These are phyloP conservation scores for Heptranchias perlo DNA, from an alignment of 2,113 vertebrate genomes.

Conservation along the genomic window DNA sequence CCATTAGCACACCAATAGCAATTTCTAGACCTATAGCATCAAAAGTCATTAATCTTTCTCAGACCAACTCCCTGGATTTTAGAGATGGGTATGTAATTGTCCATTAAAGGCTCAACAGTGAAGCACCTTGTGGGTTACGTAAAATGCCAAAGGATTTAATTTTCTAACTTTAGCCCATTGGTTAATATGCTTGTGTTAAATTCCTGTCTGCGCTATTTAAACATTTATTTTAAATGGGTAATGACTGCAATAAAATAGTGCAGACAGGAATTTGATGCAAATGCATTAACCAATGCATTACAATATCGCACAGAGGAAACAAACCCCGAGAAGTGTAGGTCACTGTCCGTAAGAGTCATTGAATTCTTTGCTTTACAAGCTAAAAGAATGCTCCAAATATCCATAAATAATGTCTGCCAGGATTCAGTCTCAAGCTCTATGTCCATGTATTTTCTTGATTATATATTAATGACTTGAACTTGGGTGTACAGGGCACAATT, in stretches of 20 bases:
- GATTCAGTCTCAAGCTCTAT: background rate
- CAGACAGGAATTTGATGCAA: background rate
- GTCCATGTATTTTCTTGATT: background rate
- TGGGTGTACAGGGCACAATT: no score
- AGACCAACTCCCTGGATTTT: background rate
- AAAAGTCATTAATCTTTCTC: background rate
- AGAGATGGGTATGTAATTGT: background rate
- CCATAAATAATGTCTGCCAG: background rate
- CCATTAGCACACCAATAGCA: background rate
- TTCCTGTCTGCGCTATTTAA: background rate
- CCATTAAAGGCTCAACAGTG: background rate
- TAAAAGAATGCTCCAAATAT: background rate
- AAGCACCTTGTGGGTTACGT: background rate
- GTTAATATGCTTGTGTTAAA: background rate
- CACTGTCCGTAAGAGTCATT: background rate
- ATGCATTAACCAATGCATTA: background rate
- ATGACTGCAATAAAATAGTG: background rate
- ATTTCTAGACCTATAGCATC: background rate
- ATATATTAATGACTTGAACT: no score
- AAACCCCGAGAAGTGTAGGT: background rate
- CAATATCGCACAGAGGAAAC: background rate
- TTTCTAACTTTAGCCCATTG: background rate
- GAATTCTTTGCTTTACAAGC: background rate
- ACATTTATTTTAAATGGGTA: constrained; percentile 3
- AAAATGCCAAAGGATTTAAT: background rate